Percentiles rank a stretch among this genome's conserved stretches.
phyloP scores from a whole-genome alignment of 30 jellyfish, hydroid and myxozoan species.

The Calvadosia cruxmelitensis region DNA sequence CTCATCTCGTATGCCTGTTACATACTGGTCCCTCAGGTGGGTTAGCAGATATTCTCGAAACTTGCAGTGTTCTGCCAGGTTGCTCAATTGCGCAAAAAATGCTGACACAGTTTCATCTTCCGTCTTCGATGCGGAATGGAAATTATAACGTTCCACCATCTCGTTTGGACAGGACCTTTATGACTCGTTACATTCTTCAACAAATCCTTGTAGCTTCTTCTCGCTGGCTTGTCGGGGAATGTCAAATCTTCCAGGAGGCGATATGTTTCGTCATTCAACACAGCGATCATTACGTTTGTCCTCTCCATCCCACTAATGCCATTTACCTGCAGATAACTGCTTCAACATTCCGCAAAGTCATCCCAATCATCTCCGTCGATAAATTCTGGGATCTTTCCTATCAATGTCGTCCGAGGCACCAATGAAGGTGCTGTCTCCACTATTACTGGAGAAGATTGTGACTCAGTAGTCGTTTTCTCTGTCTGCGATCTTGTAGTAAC shows the following conservation, averaged over 20 bases:
- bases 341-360: background rate
- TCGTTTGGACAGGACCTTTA: constrained; percentile 29
- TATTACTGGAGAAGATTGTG: too few relatives aligned
- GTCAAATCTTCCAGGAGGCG: background rate
- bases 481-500: too few relatives aligned
- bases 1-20: too few relatives aligned
- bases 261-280: background rate
- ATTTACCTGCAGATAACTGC: background rate
- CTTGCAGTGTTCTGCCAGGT: too few relatives aligned
- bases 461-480: too few relatives aligned
- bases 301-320: background rate
- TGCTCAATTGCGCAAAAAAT: too few relatives aligned
- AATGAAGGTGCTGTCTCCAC: too few relatives aligned
- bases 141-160: constrained; percentile 33
- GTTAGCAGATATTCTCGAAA: too few relatives aligned
- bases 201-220: background rate
- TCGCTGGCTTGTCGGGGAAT: background rate
- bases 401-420: too few relatives aligned
- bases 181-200: constrained; percentile 1
- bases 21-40: too few relatives aligned
- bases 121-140: too few relatives aligned
- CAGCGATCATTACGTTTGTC: background rate
- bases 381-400: background rate
- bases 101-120: too few relatives aligned
- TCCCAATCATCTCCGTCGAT: background rate